Base-by-base conservation (phyloP, 2,113 vertebrate species). In the Synchiropus splendidus region DNA sequence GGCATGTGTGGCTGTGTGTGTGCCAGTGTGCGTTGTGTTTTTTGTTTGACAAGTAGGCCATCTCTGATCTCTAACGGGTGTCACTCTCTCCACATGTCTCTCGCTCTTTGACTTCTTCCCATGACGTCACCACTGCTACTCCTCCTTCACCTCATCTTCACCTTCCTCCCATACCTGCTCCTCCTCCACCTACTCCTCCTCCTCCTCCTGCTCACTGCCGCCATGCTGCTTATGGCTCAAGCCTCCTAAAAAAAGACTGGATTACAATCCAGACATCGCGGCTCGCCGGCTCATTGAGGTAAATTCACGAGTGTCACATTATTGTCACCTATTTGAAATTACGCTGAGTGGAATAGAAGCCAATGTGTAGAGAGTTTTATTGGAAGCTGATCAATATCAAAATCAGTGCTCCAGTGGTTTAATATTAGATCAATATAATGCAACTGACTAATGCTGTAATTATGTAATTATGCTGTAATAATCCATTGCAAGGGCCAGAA, bases 181-280 rank as follows among this genome's bases (percentile, higher is more conserved):
- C 85, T 83, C 84, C 50, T 72, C 48, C 44, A 53, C 54, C 48
- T n/a, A n/a, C n/a, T 65, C 45, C 45, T 70, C 53, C 53, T 73
- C 80, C 78, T 87, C 63, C 84, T 88, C 86, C 87, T 81, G 88
- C 87, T 88, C 87, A 89, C 87, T 86, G 85, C 85, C 85, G 86
- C 85, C 32, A 27, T 8, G 21, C 21, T 87, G 83, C 86, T 67
- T 79, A 76, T 78, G 81, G 78, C 78, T 80, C 70, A 86, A 99
- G 94, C 94, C 95, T 90, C 94, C 94, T 91, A 99, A 99, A 99
- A 99, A 95, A 87, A 84, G 90, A 77, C 89, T 98, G 92, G 95
- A 99, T 84, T 97, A 94, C 93, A 90, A 92, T 87, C 94, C 84
- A 89, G 93, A 95, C 76, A 88, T 77, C 84, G 88, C 90, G 79